Evolutionary conservation across 2,888 invertebrate species (phyloP), one percentile per base, ranked within the genome.

Genomic region (Pachliopta kotzebuea): DNA sequence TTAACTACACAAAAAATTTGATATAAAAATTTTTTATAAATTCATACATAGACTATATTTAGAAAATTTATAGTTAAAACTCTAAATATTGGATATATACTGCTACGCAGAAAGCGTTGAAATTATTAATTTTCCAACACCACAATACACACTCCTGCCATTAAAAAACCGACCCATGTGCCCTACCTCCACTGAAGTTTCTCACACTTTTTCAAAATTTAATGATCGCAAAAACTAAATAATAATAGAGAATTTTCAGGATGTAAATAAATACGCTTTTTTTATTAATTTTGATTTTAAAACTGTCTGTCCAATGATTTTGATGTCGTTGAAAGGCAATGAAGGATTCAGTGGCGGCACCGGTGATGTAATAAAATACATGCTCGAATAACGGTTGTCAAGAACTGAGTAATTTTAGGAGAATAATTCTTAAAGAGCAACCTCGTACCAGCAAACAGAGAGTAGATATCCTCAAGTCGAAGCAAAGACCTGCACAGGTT

Each of bases 391-490:
- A 45, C n/a, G 8, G 4, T 45, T n/a, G n/a, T 45, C 7, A n/a
- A 45, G 18, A 8, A n/a, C n/a, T 45, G 45, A 18, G 45, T 42
- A 42, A n/a, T 45, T 45, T 45, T n/a, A 45, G 8, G 45, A 18
- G 18, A 45, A 45, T 45, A 45, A 45, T 45, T 45, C 18, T 18
- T 45, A 45, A 53, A 24, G 4, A 26, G 50, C 17, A 18, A n/a
- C 11, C 20, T 56, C 23, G 17, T 60, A 31, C 21, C 45, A 18
- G 26, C 45, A 24, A 56, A 45, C 45, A 26, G 49, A 49, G 58
- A 63, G 31, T 62, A 53, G 56, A 53, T 21, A 53, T 53, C 21
- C 21, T 17, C 53, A 53, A 18, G 24, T 6, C 4, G 45, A 45
- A n/a, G 45, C 45, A n/a, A 45, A 45, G 18, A 45, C 45, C 45